These are phyloP conservation scores for Phylloscopus collybita DNA, from an alignment of 2,797 vertebrate species.

Conservation along the genomic window DNA sequence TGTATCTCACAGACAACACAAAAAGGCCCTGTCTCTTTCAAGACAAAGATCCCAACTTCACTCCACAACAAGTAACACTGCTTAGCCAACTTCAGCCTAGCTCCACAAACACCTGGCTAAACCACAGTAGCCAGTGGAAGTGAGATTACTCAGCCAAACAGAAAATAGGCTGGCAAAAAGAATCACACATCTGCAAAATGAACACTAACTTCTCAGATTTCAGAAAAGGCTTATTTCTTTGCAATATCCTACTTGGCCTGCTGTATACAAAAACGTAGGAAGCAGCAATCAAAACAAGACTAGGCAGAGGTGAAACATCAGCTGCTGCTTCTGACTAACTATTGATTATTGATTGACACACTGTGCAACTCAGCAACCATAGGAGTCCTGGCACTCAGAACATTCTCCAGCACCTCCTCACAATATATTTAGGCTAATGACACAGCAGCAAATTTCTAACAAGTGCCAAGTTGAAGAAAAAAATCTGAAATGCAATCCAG, in stretches of 20 bases:
- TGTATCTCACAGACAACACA: neutral
- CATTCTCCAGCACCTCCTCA: neutral
- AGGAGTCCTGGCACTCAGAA: neutral
- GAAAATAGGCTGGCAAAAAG: neutral
- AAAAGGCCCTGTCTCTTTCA: neutral
- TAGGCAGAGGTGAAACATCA: neutral
- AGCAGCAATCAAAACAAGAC: neutral
- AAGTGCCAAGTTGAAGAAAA: neutral
- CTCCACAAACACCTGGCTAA: neutral
- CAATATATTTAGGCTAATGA: neutral
- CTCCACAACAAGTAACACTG: neutral
- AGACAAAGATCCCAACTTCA: fast-evolving
- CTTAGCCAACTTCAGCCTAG: neutral
- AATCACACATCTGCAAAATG: neutral
- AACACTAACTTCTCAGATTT: neutral
- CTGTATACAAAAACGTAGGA: neutral
- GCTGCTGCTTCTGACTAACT: neutral
- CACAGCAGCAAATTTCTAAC: neutral
- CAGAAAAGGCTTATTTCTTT: neutral
- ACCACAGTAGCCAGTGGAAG: neutral
- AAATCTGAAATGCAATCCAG: neutral
- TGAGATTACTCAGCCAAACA: neutral
- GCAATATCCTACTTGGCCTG: neutral
- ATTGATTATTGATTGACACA: neutral
- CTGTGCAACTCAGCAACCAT: neutral